Base-by-base conservation (phyloP, 2,113 vertebrate genomes). In the Astur gentilis region DNA sequence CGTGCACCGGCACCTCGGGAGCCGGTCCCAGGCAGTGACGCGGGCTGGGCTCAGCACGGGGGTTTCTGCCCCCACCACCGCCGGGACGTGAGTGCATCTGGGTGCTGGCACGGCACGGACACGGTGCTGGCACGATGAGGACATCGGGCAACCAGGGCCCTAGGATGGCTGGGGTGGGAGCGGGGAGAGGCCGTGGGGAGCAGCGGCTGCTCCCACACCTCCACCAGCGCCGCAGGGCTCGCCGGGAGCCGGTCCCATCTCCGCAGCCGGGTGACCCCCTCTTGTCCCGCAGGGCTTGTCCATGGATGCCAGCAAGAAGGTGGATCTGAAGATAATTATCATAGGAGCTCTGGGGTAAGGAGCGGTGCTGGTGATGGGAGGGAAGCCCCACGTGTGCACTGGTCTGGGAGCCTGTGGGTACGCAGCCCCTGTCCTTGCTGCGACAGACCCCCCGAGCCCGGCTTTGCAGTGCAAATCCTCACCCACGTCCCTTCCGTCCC, bases 251-350 rank as follows among this genome's bases (percentile, higher is more conserved):
- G 0, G 36, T 6, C 47, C 44, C 87, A 7, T 4, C 58, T 57
- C 65, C 2, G 0, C n/a, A 38, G 42, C 47, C 1, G 0, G 0
- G 25, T 34, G 79, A 32, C n/a, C 31, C 23, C 26, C 44, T n/a
- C 42, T 38, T 3, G 1, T 45, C 70, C 75, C 50, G 0, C 83
- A 97, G 97, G 60, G 54, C 26, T 86, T 1, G 62, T 85, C 96
- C 96, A 98, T 98, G 98, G 97, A 98, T 84, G 92, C 98, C 87
- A 97, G 50, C 89, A 98, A 98, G 97, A 98, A 98, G 89, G 98
- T 98, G 89, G 98, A 98, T 91, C 90, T 99, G 97, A 99, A 99
- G 66, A 98, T 99, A 79, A 98, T 98, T 89, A 98, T 99, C 88
- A 97, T 98, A 2, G 98, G 98, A 83, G 97, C 98, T 27, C 86